Conservation (phyloP, 1,140 invertebrate genomes). For the Mesaphorura yosii region DNA sequence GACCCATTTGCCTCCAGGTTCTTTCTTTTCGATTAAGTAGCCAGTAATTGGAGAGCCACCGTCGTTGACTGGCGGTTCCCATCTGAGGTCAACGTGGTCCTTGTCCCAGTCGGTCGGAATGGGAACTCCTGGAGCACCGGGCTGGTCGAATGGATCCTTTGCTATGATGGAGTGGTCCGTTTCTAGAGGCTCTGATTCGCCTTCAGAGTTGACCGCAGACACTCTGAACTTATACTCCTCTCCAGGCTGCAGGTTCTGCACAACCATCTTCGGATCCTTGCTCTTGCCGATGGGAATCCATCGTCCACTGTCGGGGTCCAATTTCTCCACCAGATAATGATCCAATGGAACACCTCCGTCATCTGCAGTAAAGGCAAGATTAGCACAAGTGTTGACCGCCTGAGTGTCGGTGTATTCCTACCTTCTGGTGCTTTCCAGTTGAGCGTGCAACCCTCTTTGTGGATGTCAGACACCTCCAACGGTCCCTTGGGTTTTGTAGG, state of each 20-base stretch:
- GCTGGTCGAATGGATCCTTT: conserved; percentile 73
- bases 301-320: conserved; percentile 61
- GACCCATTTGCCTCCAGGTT: conserved; percentile 76
- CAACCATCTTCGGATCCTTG: conserved; percentile 56
- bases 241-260: conserved; percentile 76
- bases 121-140: conserved; percentile 68
- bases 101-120: conserved; percentile 87
- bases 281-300: conserved; percentile 74
- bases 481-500: conserved; percentile 74
- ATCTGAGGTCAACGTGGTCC: conserved; percentile 84
- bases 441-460: conserved; percentile 72
- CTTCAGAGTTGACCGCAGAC: conserved; percentile 87
- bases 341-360: conserved; percentile 89
- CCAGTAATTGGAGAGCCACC: conserved; percentile 81
- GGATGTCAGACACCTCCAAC: conserved; percentile 71
- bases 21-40: conserved; percentile 87
- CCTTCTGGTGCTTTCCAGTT: conserved; percentile 80
- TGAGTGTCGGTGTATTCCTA: too few species aligned
- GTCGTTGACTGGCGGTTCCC: conserved; percentile 63
- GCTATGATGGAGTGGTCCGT: conserved; percentile 72
- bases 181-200: conserved; percentile 83
- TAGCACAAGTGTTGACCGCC: too few species aligned
- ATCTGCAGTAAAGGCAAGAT: conserved; percentile 46
- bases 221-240: conserved; percentile 94
- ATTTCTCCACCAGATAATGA: conserved; percentile 93